phyloP scores from a whole-genome alignment of 92 coral and sea anemone species.

The Bergia sp. region DNA sequence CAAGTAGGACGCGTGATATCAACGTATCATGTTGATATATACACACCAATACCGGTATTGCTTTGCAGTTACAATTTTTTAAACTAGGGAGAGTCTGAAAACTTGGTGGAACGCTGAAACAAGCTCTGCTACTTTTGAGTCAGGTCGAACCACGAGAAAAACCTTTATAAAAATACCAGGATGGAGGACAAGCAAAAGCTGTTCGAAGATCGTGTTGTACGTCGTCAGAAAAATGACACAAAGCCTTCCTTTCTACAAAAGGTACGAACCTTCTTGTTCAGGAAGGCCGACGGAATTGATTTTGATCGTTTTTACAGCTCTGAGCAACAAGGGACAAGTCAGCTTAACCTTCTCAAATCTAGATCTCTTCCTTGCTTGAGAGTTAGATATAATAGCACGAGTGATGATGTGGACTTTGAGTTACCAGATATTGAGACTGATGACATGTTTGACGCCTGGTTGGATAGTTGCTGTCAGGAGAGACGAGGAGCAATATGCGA shows the following conservation, averaged over 20 bases:
- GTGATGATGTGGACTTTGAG: background rate
- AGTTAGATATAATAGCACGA: background rate
- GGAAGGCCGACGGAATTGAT: background rate
- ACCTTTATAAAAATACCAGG: background rate
- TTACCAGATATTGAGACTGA: background rate
- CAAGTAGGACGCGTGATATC: background rate
- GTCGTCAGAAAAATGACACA: background rate
- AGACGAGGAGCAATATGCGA: slow-evolving; percentile 1
- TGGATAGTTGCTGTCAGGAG: background rate
- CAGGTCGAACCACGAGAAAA: background rate
- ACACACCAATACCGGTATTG: background rate
- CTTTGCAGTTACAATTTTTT: background rate
- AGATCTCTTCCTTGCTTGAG: background rate
- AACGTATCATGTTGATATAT: no score
- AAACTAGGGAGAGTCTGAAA: background rate
- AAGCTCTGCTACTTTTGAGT: background rate
- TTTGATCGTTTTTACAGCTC: background rate
- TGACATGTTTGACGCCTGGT: background rate
- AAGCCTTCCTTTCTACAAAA: background rate
- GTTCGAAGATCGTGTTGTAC: background rate
- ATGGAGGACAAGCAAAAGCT: background rate
- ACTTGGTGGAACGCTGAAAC: background rate
- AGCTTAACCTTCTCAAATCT: background rate
- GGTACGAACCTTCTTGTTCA: no score
- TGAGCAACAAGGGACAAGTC: background rate